A percentile compares a stretch with the other conserved stretches of the same genome.
Conservation (phyloP, 2,888 invertebrate species). For the Melolontha melolontha region DNA sequence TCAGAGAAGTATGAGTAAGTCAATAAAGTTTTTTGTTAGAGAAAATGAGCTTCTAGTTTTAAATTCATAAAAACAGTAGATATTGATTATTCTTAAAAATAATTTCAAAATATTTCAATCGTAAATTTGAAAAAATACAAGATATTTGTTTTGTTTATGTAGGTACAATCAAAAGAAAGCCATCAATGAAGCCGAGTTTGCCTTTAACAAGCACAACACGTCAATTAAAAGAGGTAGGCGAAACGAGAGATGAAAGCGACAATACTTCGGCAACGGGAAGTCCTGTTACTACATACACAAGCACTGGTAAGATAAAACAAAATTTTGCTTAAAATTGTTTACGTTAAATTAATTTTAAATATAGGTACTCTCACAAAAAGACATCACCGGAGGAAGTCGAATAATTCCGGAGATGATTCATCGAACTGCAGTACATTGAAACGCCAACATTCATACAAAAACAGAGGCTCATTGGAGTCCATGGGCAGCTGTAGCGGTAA, state of each 20-base stretch:
- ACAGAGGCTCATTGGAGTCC: conserved; percentile 67
- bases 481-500: conserved; percentile 67
- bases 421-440: conserved; percentile 68
- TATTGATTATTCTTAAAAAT: too few species aligned
- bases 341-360: neutral
- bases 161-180: conserved; percentile 92
- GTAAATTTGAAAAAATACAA: too few species aligned
- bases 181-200: conserved; percentile 91
- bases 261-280: conserved; percentile 62
- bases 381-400: conserved; percentile 68
- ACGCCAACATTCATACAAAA: conserved; percentile 71
- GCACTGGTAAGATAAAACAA: conserved; percentile 53
- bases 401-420: conserved; percentile 61
- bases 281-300: conserved; percentile 59
- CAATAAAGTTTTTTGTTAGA: too few species aligned
- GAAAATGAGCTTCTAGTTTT: too few species aligned
- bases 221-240: conserved; percentile 89
- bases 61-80: too few species aligned
- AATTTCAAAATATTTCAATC: too few species aligned
- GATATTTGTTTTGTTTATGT: conserved; percentile 48
- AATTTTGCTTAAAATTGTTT: too few species aligned
- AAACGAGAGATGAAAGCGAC: conserved; percentile 72
- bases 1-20: too few species aligned
- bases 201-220: conserved; percentile 92
- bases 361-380: conserved; percentile 66